phyloP scores from a whole-genome alignment of 2,888 invertebrate species.

The Chirona hameri region DNA sequence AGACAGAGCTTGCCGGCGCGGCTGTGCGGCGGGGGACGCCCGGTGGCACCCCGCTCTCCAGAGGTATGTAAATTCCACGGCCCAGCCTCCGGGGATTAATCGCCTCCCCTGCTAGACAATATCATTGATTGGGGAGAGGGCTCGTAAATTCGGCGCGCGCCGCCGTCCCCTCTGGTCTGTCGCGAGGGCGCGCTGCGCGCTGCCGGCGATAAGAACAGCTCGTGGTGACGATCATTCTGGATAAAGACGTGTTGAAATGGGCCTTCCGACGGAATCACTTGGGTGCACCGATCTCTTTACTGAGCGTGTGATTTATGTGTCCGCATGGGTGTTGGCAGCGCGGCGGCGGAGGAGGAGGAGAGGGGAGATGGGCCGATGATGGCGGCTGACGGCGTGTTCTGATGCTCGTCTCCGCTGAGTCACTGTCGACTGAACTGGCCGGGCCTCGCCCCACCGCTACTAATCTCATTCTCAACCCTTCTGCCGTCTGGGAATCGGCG shows the following conservation, averaged over 20 bases:
- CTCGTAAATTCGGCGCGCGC: background rate
- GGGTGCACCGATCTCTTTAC: background rate
- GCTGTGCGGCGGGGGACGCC: background rate
- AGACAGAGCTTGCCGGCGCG: background rate
- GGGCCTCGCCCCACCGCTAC: background rate
- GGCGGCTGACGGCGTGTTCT: background rate
- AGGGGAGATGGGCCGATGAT: background rate
- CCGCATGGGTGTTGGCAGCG: background rate
- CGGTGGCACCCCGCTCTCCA: constrained; percentile 1
- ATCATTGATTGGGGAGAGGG: constrained; percentile 24
- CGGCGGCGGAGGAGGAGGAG: background rate
- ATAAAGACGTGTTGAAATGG: constrained; percentile 27
- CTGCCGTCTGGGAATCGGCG: background rate
- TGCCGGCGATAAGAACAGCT: background rate
- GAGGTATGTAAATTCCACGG: constrained; percentile 25
- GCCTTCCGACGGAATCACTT: background rate
- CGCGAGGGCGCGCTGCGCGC: background rate
- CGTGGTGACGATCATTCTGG: background rate
- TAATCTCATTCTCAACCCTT: constrained; percentile 13
- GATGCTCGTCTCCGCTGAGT: background rate
- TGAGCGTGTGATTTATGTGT: background rate
- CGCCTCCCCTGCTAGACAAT: constrained; percentile 24
- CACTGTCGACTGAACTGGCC: background rate
- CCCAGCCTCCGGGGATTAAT: constrained; percentile 3
- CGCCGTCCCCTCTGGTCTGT: background rate